Evolutionary conservation across 1,140 invertebrate genomes (phyloP).

Genomic region (Bombus cullumanus): DNA sequence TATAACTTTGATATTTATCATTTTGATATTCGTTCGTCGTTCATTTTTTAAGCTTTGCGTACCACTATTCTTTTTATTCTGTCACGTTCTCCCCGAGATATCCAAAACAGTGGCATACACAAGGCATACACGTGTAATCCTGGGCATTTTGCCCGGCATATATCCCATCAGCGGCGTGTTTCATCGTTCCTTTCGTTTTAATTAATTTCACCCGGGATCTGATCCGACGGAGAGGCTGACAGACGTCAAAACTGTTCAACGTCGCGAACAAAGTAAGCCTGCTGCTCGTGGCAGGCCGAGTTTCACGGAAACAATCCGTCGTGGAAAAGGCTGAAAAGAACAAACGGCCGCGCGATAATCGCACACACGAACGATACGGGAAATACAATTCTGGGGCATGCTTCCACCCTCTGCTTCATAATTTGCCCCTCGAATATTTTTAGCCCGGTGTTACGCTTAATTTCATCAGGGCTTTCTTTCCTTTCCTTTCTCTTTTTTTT

Average conservation of each 20-base stretch:
- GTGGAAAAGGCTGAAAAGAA: constrained; percentile 22
- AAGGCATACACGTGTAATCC: neutral
- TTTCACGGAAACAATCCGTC: constrained; percentile 20
- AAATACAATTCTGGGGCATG: neutral
- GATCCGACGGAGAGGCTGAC: neutral
- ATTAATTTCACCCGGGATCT: constrained; percentile 23
- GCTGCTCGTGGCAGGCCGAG: constrained; percentile 9
- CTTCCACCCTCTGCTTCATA: neutral
- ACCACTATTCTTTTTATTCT: neutral
- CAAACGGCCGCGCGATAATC: constrained; percentile 17
- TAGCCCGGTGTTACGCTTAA: neutral
- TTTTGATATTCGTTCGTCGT: neutral
- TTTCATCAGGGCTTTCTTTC: neutral
- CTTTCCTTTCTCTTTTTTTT: neutral
- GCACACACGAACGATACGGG: neutral
- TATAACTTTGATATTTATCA: neutral
- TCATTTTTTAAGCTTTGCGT: neutral
- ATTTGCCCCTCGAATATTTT: neutral
- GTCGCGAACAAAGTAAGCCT: constrained; percentile 9
- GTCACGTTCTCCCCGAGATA: neutral
- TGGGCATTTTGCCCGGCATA: neutral
- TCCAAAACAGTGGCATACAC: neutral
- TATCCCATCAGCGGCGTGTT: neutral
- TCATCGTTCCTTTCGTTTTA: constrained; percentile 21
- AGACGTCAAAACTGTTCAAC: constrained; percentile 33